Evolutionary conservation across 2,888 invertebrate species (phyloP).

Genomic region (Netelia fuscicornis): DNA sequence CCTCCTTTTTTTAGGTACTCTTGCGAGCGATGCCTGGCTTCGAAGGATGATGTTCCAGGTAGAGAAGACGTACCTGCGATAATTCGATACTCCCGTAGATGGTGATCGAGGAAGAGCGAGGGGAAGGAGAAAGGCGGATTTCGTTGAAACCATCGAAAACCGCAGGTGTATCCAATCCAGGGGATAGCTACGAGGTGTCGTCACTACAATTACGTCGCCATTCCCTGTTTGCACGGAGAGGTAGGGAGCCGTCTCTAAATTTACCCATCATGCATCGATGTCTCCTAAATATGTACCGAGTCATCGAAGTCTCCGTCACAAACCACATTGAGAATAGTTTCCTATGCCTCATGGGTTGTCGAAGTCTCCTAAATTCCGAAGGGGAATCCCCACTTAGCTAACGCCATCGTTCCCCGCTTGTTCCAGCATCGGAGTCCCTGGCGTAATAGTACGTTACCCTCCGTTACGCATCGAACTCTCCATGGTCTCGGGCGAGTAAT

Average conservation of each 20-base stretch:
- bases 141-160: constrained; percentile 50
- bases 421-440: constrained; percentile 59
- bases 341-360: constrained; percentile 1
- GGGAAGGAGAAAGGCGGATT: constrained; percentile 34
- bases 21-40: constrained; percentile 61
- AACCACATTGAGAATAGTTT: neutral
- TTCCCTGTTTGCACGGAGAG: neutral
- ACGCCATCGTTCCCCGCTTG: constrained; percentile 30
- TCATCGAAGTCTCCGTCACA: constrained; percentile 27
- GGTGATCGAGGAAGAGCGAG: constrained; percentile 44
- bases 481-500: constrained; percentile 9
- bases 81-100: constrained; percentile 60
- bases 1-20: constrained; percentile 59
- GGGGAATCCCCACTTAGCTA: neutral
- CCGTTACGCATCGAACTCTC: constrained; percentile 58
- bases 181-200: neutral
- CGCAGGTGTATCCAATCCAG: constrained; percentile 56
- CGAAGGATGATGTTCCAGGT: constrained; percentile 48
- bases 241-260: neutral
- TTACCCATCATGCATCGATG: neutral
- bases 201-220: constrained; percentile 31
- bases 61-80: constrained; percentile 39
- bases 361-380: neutral
- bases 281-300: neutral
- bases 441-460: constrained; percentile 47